Conservation (phyloP, 1,140 invertebrate species). For the Anastrepha ludens region DNA sequence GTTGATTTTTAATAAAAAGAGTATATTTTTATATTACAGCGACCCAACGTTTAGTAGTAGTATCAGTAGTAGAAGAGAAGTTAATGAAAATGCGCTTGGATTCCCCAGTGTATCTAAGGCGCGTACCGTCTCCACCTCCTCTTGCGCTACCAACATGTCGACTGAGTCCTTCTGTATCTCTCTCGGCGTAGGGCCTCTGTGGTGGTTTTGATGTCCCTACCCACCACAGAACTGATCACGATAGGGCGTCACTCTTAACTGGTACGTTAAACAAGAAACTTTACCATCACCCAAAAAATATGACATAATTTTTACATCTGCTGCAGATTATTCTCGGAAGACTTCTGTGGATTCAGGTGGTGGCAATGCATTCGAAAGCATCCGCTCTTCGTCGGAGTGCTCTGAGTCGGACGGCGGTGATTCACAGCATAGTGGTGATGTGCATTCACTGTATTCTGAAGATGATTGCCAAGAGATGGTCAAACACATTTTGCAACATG, state of each 20-base stretch:
- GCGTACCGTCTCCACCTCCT: constrained; percentile 73
- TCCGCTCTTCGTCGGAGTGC: constrained; percentile 66
- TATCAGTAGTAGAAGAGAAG: constrained; percentile 73
- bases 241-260: constrained; percentile 78
- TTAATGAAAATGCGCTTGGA: constrained; percentile 70
- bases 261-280: constrained; percentile 67
- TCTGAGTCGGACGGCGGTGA: constrained; percentile 64
- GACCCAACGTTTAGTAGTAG: constrained; percentile 74
- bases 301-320: constrained; percentile 56
- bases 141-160: constrained; percentile 73
- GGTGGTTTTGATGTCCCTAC: constrained; percentile 83
- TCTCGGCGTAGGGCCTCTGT: constrained; percentile 98
- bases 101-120: constrained; percentile 65
- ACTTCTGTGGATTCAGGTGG: constrained; percentile 73
- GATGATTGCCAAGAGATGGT: constrained; percentile 74
- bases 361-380: constrained; percentile 69
- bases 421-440: constrained; percentile 63
- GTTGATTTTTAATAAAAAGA: no score
- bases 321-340: constrained; percentile 76
- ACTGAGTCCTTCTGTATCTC: constrained; percentile 85
- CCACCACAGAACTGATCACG: constrained; percentile 76
- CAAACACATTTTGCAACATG: constrained; percentile 79
- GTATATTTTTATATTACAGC: constrained; percentile 64
- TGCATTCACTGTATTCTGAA: constrained; percentile 69
- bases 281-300: background rate